A percentile compares a stretch with the other conserved stretches of the same genome.
These are phyloP conservation scores for Nycteola revayana DNA, from an alignment of 2,888 invertebrate species.

Conservation along the genomic window DNA sequence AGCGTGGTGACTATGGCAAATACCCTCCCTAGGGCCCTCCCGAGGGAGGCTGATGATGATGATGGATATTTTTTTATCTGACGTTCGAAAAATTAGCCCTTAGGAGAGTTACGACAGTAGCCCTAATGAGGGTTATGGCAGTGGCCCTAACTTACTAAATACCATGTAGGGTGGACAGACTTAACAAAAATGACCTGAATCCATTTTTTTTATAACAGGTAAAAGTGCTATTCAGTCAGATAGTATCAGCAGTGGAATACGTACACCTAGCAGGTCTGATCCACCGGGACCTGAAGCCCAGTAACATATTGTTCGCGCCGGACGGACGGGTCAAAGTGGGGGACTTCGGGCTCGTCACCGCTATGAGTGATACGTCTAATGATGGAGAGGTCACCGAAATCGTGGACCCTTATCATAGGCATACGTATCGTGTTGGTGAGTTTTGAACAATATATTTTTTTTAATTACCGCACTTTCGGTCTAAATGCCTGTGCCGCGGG, in stretches of 20 bases:
- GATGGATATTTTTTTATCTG: too few species aligned
- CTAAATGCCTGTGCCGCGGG: too few species aligned
- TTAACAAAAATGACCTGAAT: too few species aligned
- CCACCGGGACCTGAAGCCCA: constrained; percentile 96
- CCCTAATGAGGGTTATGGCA: too few species aligned
- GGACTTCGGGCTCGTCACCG: constrained; percentile 98
- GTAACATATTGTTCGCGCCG: constrained; percentile 89
- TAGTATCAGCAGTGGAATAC: constrained; percentile 97
- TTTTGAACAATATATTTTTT: constrained; percentile 9
- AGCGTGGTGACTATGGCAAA: too few species aligned
- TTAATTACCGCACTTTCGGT: too few species aligned
- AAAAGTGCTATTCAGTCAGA: constrained; percentile 91
- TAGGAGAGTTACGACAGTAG: too few species aligned
- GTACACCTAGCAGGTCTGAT: constrained; percentile 96
- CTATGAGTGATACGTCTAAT: constrained; percentile 79
- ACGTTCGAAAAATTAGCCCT: too few species aligned
- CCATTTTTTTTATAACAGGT: constrained; percentile 55
- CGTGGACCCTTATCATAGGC: constrained; percentile 60
- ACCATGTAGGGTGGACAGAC: too few species aligned
- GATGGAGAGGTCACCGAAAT: constrained; percentile 44
- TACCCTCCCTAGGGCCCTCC: too few species aligned
- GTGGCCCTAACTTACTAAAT: too few species aligned
- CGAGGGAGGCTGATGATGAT: too few species aligned
- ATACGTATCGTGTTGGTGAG: constrained; percentile 85
- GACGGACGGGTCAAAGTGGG: constrained; percentile 96